Evolutionary conservation across 1,140 invertebrate species (phyloP).

Genomic region (Daktulosphaira vitifoliae): DNA sequence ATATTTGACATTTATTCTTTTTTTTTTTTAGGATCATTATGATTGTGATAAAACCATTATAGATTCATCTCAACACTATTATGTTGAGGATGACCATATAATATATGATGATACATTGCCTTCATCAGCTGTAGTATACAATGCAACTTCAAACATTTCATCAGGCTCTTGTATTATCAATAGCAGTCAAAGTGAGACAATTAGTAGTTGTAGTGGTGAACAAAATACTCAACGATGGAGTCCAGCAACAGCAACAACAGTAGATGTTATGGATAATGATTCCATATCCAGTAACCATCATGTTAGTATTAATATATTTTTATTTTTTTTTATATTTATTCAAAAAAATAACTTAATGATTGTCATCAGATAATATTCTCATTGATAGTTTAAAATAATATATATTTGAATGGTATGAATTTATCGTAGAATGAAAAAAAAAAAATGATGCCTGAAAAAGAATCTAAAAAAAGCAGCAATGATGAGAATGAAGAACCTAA

Average conservation of each 20-base stretch:
- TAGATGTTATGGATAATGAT: neutral
- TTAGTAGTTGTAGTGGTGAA: neutral
- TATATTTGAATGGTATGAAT: no score
- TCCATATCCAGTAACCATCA: neutral
- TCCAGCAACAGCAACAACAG: constrained; percentile 13
- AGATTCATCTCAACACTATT: neutral
- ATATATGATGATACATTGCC: neutral
- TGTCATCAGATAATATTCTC: no score
- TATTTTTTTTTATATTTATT: no score
- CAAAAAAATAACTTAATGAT: no score
- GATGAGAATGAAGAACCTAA: no score
- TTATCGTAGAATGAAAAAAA: no score
- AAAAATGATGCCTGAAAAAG: no score
- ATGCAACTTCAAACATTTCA: neutral
- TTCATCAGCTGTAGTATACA: neutral
- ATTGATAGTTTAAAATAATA: no score
- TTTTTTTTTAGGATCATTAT: constrained; percentile 1
- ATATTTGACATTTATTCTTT: neutral
- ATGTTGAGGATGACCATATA: constrained; percentile 2
- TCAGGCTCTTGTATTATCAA: neutral
- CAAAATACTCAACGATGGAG: constrained; percentile 1
- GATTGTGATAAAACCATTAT: neutral
- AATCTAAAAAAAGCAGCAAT: no score
- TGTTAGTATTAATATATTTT: neutral
- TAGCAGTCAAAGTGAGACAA: neutral